Base-by-base conservation (phyloP, 2,888 invertebrate species). In the Acrobasis consociella region DNA sequence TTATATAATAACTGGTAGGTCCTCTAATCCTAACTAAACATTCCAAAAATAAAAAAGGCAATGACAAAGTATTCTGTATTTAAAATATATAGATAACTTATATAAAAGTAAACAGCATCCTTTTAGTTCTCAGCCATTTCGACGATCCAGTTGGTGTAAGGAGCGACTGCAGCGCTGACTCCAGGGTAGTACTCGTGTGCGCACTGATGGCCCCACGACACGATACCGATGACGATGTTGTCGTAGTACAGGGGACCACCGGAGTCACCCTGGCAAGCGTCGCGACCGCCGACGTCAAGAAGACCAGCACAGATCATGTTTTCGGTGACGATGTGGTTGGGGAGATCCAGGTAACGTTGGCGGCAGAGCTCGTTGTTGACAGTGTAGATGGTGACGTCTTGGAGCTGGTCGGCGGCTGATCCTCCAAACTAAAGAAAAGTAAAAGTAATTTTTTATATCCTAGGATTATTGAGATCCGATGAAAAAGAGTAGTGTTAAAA, bases 191-290 rank as follows among this genome's bases (percentile, higher is more conserved):
- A 64, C 7, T 81, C 74, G 59, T 81, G 74, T 7, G 89, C 91
- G 67, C 91, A 92, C 11, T 85, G 85, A 55, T 77, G 73, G 63
- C 91, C 91, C 85, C 87, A 91, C 59, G 91, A 91, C 22, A 89
- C 86, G 66, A 92, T 72, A 38, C 91, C 91, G 61, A 75, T 78
- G 63, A 88, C 75, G 64, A 70, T 60, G 7, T 80, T 78, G n/a
- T 72, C 72, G 69, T 76, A 81, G 69, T 83, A 86, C 65, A 91
- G 70, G 51, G 92, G 91, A 31, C 91, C 92, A 1, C 91, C 78
- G 2, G 73, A 73, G 63, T 79, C 78, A 38, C 67, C 89, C 74
- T 87, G 81, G 66, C 83, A 83, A 13, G 80, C 77, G 61, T 83
- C 83, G 9, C 68, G 68, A 39, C 81, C 82, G 0, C 82, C 80